Evolutionary conservation across 2,888 invertebrate genomes (phyloP), one percentile per base, ranked within the genome.

Genomic region (Ceraclea dissimilis): DNA sequence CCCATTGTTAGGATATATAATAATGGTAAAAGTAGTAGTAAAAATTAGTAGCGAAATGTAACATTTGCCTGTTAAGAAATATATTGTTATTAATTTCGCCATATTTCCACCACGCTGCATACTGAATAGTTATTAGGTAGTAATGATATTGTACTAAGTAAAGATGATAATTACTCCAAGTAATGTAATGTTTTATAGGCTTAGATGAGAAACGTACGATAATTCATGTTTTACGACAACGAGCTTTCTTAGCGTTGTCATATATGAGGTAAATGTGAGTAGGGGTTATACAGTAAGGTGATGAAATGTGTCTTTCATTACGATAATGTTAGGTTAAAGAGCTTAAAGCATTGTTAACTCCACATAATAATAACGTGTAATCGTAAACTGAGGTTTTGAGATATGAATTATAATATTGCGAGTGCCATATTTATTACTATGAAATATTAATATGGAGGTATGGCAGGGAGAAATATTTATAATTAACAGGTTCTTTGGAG

Each of bases 291-390:
- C 13, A 39, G 39, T 8, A 16, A 39, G 39, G 39, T 39, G 39
- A 39, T n/a, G 39, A 39, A 39, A 39, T 39, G 39, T 39, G 39
- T 39, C 39, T 39, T 39, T 39, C 39, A 39, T 39, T 39, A 39
- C 39, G 13, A 39, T 39, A 39, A 39, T 13, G 39, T 39, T 39
- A 16, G 39, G 39, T 39, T 39, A 39, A 39, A 39, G 39, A 39
- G 39, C 39, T 39, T 39, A 8, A 39, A 39, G 39, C 39, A 39
- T 39, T 39, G 39, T 39, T 39, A 39, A 39, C 5, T 39, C 39
- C 39, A 39, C 39, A 16, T 39, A 13, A 39, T 16, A 39, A 39
- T 39, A 39, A 39, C 39, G 39, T 8, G 13, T 13, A 39, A 39
- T 39, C 39, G 39, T 39, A 39, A 39, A 39, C 39, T 39, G n/a